phyloP scores from a whole-genome alignment of 2,888 invertebrate species.

The Gisinianus flammeolus region DNA sequence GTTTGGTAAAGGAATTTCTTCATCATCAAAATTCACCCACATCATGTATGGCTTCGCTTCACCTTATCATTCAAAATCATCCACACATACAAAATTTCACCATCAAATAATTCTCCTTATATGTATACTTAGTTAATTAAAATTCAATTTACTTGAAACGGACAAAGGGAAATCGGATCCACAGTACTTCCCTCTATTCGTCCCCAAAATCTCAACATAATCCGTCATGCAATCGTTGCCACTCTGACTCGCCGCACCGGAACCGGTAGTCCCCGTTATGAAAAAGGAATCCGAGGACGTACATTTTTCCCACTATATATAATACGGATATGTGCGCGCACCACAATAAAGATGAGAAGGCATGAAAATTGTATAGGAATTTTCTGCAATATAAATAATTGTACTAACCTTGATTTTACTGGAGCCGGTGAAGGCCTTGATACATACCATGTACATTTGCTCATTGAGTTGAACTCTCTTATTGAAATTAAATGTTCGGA shows the following conservation, averaged over 20 bases:
- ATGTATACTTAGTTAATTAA: neutral
- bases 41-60: slow-evolving; percentile 38
- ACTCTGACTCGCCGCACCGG: neutral
- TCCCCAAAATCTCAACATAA: slow-evolving; percentile 27
- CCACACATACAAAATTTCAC: neutral
- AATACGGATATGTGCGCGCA: neutral
- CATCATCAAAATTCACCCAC: slow-evolving; percentile 39
- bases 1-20: slow-evolving; percentile 32
- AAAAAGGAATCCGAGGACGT: neutral
- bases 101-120: neutral
- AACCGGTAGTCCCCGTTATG: neutral
- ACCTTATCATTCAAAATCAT: slow-evolving; percentile 3
- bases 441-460: slow-evolving; percentile 33
- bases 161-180: slow-evolving; percentile 20
- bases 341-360: neutral
- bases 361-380: no score
- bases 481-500: slow-evolving; percentile 31
- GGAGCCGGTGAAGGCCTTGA: slow-evolving; percentile 22
- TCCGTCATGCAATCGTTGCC: slow-evolving; percentile 15
- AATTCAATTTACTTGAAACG: neutral
- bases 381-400: no score
- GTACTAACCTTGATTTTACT: slow-evolving; percentile 23
- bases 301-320: slow-evolving; percentile 31
- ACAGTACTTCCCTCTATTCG: slow-evolving; percentile 17
- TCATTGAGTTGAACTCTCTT: slow-evolving; percentile 26